phyloP scores from a whole-genome alignment of 2,113 vertebrate genomes.

The Telmatochromis sp. region DNA sequence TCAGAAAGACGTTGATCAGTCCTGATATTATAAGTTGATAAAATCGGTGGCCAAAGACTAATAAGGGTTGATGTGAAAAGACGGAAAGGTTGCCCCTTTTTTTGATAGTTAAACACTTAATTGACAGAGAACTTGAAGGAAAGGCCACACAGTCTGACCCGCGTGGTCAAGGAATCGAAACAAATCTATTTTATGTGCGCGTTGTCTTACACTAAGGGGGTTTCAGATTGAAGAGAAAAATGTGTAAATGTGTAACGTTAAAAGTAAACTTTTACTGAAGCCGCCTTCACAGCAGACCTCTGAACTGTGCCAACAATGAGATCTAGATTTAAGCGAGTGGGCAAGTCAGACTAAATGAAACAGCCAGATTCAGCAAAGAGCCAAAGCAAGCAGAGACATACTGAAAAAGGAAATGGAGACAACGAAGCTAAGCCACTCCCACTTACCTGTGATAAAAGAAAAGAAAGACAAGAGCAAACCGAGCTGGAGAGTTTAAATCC shows the following conservation, averaged over 20 bases:
- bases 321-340: neutral
- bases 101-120: neutral
- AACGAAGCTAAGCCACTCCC: neutral
- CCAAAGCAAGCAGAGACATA: rapidly evolving
- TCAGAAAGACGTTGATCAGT: neutral
- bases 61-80: neutral
- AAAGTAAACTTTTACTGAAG: too few relatives aligned
- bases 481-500: neutral
- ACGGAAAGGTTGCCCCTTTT: neutral
- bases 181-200: neutral
- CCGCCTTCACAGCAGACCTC: too few relatives aligned
- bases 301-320: neutral
- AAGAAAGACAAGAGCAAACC: neutral
- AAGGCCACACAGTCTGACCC: neutral
- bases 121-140: neutral
- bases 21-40: neutral
- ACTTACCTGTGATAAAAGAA: neutral
- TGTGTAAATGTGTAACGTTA: neutral
- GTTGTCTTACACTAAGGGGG: neutral
- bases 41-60: neutral
- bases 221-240: neutral
- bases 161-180: neutral
- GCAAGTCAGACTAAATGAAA: neutral
- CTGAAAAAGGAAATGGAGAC: neutral
- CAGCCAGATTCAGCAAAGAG: neutral